Conservation (phyloP, 2,888 invertebrate species). For the Noctua comes region DNA sequence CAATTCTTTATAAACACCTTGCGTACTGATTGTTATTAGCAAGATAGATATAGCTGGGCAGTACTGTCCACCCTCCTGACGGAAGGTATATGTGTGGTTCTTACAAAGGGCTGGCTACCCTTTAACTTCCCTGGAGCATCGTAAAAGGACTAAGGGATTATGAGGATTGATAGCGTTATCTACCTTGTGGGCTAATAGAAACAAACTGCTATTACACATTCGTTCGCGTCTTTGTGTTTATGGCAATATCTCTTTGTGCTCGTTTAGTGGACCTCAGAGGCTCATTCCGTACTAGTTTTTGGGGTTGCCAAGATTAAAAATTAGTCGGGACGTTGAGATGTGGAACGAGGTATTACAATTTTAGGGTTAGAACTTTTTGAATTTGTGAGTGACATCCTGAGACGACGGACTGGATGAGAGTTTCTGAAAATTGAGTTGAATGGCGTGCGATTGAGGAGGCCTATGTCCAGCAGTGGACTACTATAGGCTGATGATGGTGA, state of each 20-base stretch:
- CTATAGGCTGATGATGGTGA: too few species aligned
- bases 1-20: background rate
- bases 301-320: background rate
- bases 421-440: too few species aligned
- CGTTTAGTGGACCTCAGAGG: slow-evolving; percentile 11
- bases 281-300: slow-evolving; percentile 5
- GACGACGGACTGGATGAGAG: too few species aligned
- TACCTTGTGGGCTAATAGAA: slow-evolving; percentile 47
- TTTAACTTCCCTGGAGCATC: slow-evolving; percentile 30
- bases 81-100: background rate
- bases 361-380: background rate
- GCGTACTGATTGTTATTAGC: background rate
- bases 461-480: too few species aligned
- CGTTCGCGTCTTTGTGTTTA: slow-evolving; percentile 11
- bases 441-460: too few species aligned
- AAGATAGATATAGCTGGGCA: background rate
- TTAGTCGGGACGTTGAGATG: background rate
- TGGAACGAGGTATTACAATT: background rate
- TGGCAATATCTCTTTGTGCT: slow-evolving; percentile 15
- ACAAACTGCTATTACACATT: slow-evolving; percentile 44
- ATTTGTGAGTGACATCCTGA: background rate
- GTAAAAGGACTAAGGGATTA: slow-evolving; percentile 34
- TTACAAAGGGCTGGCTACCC: slow-evolving; percentile 1
- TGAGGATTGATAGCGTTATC: slow-evolving; percentile 46
- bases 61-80: background rate